phyloP scores from a whole-genome alignment of 2,113 vertebrate species.

The Sialia sialis region DNA sequence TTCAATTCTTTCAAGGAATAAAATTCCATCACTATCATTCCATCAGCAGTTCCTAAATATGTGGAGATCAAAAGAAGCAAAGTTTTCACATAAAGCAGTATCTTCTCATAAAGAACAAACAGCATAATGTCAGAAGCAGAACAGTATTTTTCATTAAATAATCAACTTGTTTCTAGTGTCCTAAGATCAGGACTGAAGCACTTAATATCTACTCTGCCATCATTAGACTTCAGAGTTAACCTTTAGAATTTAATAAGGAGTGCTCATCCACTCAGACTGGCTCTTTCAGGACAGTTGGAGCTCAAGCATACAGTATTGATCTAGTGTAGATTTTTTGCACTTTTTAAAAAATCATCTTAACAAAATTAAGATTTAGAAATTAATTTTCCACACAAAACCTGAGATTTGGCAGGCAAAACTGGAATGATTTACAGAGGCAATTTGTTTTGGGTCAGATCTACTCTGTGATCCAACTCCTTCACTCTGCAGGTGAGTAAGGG shows the following conservation, averaged over 20 bases:
- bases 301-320: background rate
- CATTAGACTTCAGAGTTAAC: slow-evolving; percentile 1
- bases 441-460: background rate
- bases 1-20: background rate
- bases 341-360: accelerated
- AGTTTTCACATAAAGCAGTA: background rate
- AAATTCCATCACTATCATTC: background rate
- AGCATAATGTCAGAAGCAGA: background rate
- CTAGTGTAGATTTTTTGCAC: background rate
- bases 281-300: background rate
- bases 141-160: background rate
- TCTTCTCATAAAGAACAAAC: background rate
- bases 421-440: background rate
- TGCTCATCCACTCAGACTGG: background rate
- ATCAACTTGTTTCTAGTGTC: background rate
- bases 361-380: background rate
- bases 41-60: background rate
- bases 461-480: background rate
- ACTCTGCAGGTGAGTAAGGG: background rate
- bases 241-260: background rate
- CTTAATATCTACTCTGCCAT: background rate
- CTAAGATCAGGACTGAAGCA: background rate
- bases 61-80: background rate
- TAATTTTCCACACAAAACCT: background rate
- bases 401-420: background rate